Evolutionary conservation across 2,888 invertebrate genomes (phyloP).

Genomic region (Acronicta alni): DNA sequence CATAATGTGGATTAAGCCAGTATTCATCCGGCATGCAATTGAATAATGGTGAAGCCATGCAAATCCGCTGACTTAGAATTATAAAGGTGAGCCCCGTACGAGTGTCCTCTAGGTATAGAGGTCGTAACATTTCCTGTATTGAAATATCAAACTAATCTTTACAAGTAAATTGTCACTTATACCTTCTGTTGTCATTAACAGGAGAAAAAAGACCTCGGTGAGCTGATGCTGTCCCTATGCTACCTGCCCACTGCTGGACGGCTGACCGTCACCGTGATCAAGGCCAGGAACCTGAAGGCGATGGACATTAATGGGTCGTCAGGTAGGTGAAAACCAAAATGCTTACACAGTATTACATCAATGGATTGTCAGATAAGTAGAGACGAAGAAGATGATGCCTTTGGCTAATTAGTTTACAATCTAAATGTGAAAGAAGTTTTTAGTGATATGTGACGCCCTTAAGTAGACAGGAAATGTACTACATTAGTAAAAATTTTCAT

Average conservation of each 20-base stretch:
- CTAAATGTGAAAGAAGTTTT: too few relatives aligned
- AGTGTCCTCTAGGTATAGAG: conserved; percentile 2
- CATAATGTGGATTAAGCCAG: not conserved
- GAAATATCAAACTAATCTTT: too few relatives aligned
- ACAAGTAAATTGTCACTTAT: not conserved
- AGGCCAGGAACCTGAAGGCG: conserved; percentile 96
- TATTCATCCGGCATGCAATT: not conserved
- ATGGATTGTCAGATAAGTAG: too few relatives aligned
- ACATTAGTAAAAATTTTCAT: too few relatives aligned
- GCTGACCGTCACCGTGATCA: conserved; percentile 96
- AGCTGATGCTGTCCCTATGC: conserved; percentile 96
- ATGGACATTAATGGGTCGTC: conserved; percentile 98
- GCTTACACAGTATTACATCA: too few relatives aligned
- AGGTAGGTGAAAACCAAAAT: conserved; percentile 89
- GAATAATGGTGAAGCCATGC: conserved; percentile 20
- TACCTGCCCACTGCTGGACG: conserved; percentile 97
- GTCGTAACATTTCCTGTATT: not conserved
- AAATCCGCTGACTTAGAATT: not conserved
- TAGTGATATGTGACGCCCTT: too few relatives aligned
- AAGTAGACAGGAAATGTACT: too few relatives aligned
- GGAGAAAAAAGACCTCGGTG: conserved; percentile 96
- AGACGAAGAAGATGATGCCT: too few relatives aligned
- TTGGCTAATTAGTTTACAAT: too few relatives aligned
- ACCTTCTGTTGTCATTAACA: conserved; percentile 68
- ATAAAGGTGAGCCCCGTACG: not conserved